Evolutionary conservation across 1,140 invertebrate genomes (phyloP).

Genomic region (Zaprionus capensis): DNA sequence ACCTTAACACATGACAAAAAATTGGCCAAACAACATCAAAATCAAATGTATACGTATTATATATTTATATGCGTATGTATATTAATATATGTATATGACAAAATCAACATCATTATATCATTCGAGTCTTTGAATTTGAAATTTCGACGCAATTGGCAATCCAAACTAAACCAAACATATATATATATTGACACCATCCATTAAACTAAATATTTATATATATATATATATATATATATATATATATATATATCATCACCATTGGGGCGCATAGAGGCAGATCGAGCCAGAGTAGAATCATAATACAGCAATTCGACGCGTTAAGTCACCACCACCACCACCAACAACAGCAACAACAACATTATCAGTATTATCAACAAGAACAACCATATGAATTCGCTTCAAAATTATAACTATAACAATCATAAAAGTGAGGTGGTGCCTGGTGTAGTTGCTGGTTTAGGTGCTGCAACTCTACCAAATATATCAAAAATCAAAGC

Average conservation of each 20-base stretch:
- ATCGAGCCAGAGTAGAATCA: constrained; percentile 37
- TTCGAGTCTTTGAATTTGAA: background rate
- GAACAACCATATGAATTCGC: constrained; percentile 24
- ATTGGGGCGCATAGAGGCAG: constrained; percentile 23
- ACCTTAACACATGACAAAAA: background rate
- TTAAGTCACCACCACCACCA: constrained; percentile 3
- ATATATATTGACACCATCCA: too few relatives aligned
- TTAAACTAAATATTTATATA: too few relatives aligned
- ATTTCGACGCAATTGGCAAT: background rate
- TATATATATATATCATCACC: background rate
- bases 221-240: too few relatives aligned
- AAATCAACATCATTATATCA: background rate
- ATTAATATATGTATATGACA: background rate
- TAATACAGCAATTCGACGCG: constrained; percentile 38
- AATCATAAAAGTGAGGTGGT: constrained; percentile 18
- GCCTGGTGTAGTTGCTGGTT: constrained; percentile 11
- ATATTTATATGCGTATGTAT: constrained; percentile 1
- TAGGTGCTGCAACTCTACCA: constrained; percentile 6
- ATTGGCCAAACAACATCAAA: constrained; percentile 1
- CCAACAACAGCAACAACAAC: constrained; percentile 8
- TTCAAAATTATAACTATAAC: constrained; percentile 20
- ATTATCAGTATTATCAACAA: constrained; percentile 41
- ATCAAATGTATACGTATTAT: background rate
- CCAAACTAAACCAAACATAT: too few relatives aligned
- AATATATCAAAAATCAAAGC: constrained; percentile 24